A percentile compares a stretch with the other conserved stretches of the same genome.
Conservation (phyloP, 2,888 invertebrate genomes). For the Amiota minor region DNA sequence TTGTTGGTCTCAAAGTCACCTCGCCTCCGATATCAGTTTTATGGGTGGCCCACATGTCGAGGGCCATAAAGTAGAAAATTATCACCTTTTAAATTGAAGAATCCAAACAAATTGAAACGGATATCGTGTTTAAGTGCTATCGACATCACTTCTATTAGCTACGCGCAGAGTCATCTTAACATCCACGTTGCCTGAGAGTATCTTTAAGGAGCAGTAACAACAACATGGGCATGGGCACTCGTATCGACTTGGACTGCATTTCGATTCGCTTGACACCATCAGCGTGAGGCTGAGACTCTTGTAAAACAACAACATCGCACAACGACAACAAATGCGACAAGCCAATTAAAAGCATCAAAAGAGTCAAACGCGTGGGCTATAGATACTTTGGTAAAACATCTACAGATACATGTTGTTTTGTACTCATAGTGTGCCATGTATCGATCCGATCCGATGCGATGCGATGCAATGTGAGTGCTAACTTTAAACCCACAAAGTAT, state of each 20-base stretch:
- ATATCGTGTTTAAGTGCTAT: slow-evolving; percentile 74
- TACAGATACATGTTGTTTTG: background rate
- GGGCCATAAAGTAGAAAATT: slow-evolving; percentile 74
- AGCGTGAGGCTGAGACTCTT: background rate
- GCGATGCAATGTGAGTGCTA: background rate
- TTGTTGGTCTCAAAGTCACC: slow-evolving; percentile 13
- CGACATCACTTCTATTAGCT: slow-evolving; percentile 73
- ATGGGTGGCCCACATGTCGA: slow-evolving; percentile 75
- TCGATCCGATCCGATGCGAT: too few relatives aligned
- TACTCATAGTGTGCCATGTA: background rate
- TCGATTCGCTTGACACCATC: slow-evolving; percentile 21
- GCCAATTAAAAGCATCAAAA: slow-evolving; percentile 69
- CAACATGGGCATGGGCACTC: too few relatives aligned
- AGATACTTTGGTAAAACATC: slow-evolving; percentile 19
- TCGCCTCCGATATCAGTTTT: slow-evolving; percentile 69
- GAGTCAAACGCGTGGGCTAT: slow-evolving; percentile 56
- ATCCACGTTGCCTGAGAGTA: background rate
- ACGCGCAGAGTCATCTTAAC: slow-evolving; percentile 30
- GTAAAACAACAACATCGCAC: too few relatives aligned
- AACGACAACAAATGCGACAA: slow-evolving; percentile 58
- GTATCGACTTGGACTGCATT: too few relatives aligned
- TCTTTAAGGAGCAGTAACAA: too few relatives aligned
- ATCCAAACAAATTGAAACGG: slow-evolving; percentile 74
- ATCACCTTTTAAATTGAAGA: slow-evolving; percentile 75
- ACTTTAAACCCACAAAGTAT: slow-evolving; percentile 2